Conservation (phyloP, 2,113 vertebrate species). For the Apteryx owenii region DNA sequence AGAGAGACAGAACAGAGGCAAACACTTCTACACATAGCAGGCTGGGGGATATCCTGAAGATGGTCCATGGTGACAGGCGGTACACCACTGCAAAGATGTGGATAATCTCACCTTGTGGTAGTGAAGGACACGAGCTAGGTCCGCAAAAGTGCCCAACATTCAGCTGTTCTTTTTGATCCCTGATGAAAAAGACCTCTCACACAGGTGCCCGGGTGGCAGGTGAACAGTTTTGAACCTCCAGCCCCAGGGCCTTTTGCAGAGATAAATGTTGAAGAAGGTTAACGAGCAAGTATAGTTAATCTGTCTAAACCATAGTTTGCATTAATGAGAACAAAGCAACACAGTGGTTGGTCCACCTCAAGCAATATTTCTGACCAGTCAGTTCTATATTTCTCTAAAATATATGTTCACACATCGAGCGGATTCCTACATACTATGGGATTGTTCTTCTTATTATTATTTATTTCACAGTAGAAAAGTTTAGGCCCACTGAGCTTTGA, state of each 20-base stretch:
- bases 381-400: background rate
- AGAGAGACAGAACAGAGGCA: background rate
- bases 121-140: background rate
- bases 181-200: background rate
- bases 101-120: background rate
- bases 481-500: background rate
- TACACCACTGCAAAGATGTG: background rate
- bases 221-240: too few relatives aligned
- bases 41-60: background rate
- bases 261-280: background rate
- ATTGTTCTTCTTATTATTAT: background rate
- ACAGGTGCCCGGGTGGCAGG: background rate
- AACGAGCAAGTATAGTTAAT: background rate
- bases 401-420: too few relatives aligned
- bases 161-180: too few relatives aligned
- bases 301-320: background rate
- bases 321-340: background rate
- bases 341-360: background rate
- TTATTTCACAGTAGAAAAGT: background rate
- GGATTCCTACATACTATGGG: background rate
- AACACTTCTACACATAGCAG: background rate
- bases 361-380: background rate
- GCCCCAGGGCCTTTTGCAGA: background rate
- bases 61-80: background rate
- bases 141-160: background rate